Percentiles rank a stretch among this genome's conserved stretches.
phyloP scores from a whole-genome alignment of 2,888 invertebrate genomes.

The Lycia hirtaria region DNA sequence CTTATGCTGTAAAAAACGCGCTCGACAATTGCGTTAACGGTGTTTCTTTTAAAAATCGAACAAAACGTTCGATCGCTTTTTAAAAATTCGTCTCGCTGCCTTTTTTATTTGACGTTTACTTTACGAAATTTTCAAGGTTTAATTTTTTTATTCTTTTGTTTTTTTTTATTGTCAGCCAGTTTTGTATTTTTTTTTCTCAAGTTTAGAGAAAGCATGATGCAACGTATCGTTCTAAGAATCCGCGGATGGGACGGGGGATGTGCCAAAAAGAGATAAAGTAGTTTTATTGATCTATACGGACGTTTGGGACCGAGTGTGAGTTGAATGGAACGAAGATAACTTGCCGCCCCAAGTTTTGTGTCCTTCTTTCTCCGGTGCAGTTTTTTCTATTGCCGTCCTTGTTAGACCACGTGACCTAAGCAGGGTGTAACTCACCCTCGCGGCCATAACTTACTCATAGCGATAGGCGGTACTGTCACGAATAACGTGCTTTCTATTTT shows the following conservation, averaged over 20 bases:
- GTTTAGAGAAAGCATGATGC: conserved; percentile 67
- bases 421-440: conserved; percentile 86
- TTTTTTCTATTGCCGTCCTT: conserved; percentile 67
- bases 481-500: conserved; percentile 77
- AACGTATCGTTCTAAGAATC: conserved; percentile 79
- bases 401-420: conserved; percentile 84
- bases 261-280: conserved; percentile 87
- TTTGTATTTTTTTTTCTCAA: conserved; percentile 30
- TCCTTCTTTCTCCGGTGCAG: conserved; percentile 60
- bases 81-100: conserved; percentile 53
- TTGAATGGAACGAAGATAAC: conserved; percentile 86
- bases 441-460: conserved; percentile 85
- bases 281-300: conserved; percentile 87
- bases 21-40: conserved; percentile 72
- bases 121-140: conserved; percentile 33
- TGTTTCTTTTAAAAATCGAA: conserved; percentile 58
- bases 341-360: conserved; percentile 80
- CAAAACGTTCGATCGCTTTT: conserved; percentile 54
- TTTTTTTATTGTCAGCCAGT: conserved; percentile 14
- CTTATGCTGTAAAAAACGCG: conserved; percentile 63
- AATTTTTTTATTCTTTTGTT: conserved; percentile 20
- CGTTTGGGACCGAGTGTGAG: conserved; percentile 84
- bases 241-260: conserved; percentile 81
- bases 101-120: conserved; percentile 42
- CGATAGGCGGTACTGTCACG: conserved; percentile 83